These are phyloP conservation scores for Hippoglossus stenolepis DNA, from an alignment of 2,113 vertebrate genomes.

Conservation along the genomic window DNA sequence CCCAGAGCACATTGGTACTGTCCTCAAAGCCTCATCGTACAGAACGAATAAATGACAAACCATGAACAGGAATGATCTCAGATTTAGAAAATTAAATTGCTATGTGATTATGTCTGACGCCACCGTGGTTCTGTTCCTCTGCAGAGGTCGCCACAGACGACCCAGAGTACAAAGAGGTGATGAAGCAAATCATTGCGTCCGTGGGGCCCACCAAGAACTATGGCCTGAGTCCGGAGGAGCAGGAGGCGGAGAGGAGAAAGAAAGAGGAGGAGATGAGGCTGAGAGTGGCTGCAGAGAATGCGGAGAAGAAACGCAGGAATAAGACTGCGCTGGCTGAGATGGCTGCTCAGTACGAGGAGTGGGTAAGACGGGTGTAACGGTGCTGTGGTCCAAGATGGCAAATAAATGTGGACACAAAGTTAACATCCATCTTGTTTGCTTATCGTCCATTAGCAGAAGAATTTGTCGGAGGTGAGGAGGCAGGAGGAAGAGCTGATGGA, in stretches of 20 bases:
- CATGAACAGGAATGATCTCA: background rate
- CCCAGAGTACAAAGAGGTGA: slow-evolving; percentile 78
- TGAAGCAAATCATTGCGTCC: slow-evolving; percentile 84
- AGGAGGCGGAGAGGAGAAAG: slow-evolving; percentile 76
- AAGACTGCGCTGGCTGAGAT: slow-evolving; percentile 82
- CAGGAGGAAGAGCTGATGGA: slow-evolving; percentile 89
- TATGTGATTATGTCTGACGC: background rate
- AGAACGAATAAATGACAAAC: background rate
- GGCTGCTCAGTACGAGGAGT: slow-evolving; percentile 85
- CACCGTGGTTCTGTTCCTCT: slow-evolving; percentile 3
- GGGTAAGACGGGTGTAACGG: slow-evolving; percentile 79
- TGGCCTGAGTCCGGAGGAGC: slow-evolving; percentile 86
- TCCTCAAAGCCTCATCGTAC: background rate
- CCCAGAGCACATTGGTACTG: slow-evolving; percentile 88
- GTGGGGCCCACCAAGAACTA: slow-evolving; percentile 89
- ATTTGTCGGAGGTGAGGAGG: slow-evolving; percentile 84
- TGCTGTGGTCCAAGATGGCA: too few relatives aligned
- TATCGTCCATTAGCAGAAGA: slow-evolving; percentile 79
- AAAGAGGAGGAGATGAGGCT: slow-evolving; percentile 75
- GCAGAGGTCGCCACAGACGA: slow-evolving; percentile 87
- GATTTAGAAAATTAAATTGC: background rate
- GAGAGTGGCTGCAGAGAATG: slow-evolving; percentile 75
- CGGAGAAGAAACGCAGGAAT: slow-evolving; percentile 78
- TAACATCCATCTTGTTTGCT: fast-evolving
- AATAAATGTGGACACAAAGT: background rate